phyloP scores from a whole-genome alignment of 2,797 vertebrate genomes.

The Betta splendens region DNA sequence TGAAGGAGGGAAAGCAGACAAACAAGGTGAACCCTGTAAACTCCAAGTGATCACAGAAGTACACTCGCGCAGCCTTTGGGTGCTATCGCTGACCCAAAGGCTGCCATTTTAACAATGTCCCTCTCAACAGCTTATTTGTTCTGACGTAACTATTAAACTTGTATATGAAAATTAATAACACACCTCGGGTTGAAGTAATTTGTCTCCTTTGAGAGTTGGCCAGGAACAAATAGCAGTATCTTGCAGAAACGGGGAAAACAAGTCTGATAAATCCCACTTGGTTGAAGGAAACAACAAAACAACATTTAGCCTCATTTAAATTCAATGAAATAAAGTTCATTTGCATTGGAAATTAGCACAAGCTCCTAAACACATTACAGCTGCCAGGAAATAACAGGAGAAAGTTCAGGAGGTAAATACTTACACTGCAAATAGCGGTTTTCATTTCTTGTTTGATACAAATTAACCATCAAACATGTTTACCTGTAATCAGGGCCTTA shows the following conservation, averaged over 20 bases:
- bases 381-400: constrained; percentile 24
- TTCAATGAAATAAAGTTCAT: constrained; percentile 43
- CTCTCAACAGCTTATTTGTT: constrained; percentile 16
- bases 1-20: constrained; percentile 80
- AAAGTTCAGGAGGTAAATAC: constrained; percentile 31
- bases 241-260: constrained; percentile 28
- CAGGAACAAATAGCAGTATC: constrained; percentile 45
- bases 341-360: constrained; percentile 52
- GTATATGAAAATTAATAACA: constrained; percentile 13
- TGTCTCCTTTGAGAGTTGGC: constrained; percentile 42
- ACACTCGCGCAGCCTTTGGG: neutral
- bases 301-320: constrained; percentile 52
- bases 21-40: constrained; percentile 72
- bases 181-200: constrained; percentile 39
- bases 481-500: neutral
- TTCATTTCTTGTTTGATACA: constrained; percentile 20
- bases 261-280: constrained; percentile 46
- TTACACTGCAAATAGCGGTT: constrained; percentile 17
- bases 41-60: neutral
- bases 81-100: neutral
- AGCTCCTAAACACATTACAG: constrained; percentile 42
- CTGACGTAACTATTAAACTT: constrained; percentile 26
- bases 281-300: constrained; percentile 46
- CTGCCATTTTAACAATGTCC: neutral
- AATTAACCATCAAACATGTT: neutral